Percentiles rank a stretch among this genome's conserved stretches.
These are phyloP conservation scores for Pterocles orientalis DNA, from an alignment of 2,113 vertebrate species.

Conservation along the genomic window DNA sequence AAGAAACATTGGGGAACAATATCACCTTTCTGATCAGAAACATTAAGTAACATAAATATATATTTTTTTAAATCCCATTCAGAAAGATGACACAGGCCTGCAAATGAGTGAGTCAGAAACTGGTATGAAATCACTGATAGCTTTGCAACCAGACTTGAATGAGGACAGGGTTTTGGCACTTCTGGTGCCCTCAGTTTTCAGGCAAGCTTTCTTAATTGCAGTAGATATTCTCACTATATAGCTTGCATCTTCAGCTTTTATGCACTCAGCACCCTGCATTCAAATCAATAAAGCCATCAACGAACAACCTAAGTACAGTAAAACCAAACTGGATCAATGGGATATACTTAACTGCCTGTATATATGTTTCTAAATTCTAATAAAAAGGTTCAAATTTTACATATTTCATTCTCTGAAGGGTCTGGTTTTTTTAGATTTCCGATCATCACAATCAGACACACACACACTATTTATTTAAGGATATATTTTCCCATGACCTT, in stretches of 20 bases:
- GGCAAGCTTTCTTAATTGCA: neutral
- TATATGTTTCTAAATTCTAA: neutral
- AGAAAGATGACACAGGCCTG: neutral
- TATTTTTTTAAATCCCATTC: neutral
- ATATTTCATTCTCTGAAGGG: neutral
- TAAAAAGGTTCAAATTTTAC: neutral
- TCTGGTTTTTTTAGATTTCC: neutral
- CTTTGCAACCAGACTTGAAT: neutral
- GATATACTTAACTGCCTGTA: neutral
- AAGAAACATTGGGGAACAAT: neutral
- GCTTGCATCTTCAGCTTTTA: neutral
- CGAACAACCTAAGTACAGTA: neutral
- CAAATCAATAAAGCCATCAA: neutral
- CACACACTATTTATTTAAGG: neutral
- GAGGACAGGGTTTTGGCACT: neutral
- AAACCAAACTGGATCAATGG: neutral
- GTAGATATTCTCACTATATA: neutral
- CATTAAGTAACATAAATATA: neutral
- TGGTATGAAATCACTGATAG: neutral
- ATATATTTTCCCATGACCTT: constrained; percentile 38
- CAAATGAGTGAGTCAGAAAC: neutral
- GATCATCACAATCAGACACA: neutral
- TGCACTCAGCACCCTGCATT: neutral
- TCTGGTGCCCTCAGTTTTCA: neutral
- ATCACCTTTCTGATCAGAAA: neutral